Evolutionary conservation across 1,140 invertebrate genomes (phyloP).

Genomic region (Penaeus chinensis): DNA sequence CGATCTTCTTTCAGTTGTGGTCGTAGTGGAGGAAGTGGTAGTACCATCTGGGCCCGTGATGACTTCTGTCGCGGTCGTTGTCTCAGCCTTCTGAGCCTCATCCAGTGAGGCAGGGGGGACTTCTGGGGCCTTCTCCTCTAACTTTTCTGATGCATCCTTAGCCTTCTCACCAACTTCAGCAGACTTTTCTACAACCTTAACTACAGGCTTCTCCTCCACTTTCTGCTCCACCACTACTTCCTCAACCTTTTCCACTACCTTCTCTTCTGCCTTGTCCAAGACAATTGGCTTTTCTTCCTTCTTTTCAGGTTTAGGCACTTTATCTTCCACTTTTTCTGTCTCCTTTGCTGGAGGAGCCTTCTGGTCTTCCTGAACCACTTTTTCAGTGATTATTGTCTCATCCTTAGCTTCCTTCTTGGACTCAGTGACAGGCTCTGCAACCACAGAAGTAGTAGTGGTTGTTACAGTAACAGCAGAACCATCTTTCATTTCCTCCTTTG

Average conservation of each 20-base stretch:
- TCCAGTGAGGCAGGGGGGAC: slow-evolving; percentile 24
- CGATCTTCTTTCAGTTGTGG: slow-evolving; percentile 51
- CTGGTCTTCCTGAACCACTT: neutral
- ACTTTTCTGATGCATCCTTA: slow-evolving; percentile 2
- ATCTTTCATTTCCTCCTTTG: slow-evolving; percentile 50
- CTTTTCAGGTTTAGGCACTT: slow-evolving; percentile 40
- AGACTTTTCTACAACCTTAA: slow-evolving; percentile 51
- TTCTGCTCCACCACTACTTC: slow-evolving; percentile 56
- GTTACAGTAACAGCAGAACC: slow-evolving; percentile 57
- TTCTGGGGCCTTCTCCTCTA: slow-evolving; percentile 17
- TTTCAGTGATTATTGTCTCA: slow-evolving; percentile 26
- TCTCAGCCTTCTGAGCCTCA: slow-evolving; percentile 49
- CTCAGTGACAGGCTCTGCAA: slow-evolving; percentile 10
- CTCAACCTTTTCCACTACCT: slow-evolving; percentile 37
- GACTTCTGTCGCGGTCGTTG: slow-evolving; percentile 54
- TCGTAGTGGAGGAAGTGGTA: slow-evolving; percentile 33
- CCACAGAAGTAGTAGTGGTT: slow-evolving; percentile 17
- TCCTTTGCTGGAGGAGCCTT: neutral
- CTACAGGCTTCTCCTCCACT: slow-evolving; percentile 38
- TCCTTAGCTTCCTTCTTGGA: slow-evolving; percentile 26
- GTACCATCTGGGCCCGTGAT: slow-evolving; percentile 40
- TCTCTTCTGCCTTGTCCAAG: slow-evolving; percentile 47
- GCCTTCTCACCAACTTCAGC: slow-evolving; percentile 24
- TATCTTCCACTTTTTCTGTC: slow-evolving; percentile 31
- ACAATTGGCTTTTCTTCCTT: slow-evolving; percentile 66